phyloP scores from a whole-genome alignment of 2,797 vertebrate genomes.

The Enteromius paludinosus region DNA sequence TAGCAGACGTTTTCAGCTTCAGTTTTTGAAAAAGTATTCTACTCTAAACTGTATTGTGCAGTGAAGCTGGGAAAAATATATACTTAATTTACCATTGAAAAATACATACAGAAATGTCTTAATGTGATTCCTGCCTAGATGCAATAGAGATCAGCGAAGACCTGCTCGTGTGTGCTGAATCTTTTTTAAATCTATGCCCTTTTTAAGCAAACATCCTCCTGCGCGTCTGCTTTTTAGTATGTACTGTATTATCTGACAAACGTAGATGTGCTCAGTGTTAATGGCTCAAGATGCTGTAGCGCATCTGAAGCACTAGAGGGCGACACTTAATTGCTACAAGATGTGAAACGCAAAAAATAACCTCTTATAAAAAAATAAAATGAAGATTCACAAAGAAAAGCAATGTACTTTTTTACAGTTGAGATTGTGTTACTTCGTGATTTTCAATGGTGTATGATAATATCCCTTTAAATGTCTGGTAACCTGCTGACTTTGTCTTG shows the following conservation, averaged over 20 bases:
- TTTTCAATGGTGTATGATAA: neutral
- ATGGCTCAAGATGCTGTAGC: neutral
- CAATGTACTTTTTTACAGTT: neutral
- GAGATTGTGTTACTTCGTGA: neutral
- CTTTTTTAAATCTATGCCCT: neutral
- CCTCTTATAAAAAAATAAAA: neutral
- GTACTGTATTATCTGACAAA: neutral
- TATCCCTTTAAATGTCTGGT: neutral
- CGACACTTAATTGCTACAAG: neutral
- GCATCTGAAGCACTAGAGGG: neutral
- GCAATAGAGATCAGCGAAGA: neutral
- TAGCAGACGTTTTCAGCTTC: neutral
- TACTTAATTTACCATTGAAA: neutral
- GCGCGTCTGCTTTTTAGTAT: neutral
- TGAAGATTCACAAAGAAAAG: neutral
- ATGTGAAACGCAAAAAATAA: neutral
- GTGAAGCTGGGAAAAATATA: neutral
- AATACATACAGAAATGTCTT: neutral
- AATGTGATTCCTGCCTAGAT: neutral
- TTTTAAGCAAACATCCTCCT: neutral
- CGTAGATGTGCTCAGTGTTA: neutral
- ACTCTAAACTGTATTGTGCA: neutral
- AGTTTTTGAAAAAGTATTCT: neutral
- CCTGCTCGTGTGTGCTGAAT: neutral
- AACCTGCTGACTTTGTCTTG: neutral